phyloP scores from a whole-genome alignment of 2,888 invertebrate genomes.

The Tipula vernalis region DNA sequence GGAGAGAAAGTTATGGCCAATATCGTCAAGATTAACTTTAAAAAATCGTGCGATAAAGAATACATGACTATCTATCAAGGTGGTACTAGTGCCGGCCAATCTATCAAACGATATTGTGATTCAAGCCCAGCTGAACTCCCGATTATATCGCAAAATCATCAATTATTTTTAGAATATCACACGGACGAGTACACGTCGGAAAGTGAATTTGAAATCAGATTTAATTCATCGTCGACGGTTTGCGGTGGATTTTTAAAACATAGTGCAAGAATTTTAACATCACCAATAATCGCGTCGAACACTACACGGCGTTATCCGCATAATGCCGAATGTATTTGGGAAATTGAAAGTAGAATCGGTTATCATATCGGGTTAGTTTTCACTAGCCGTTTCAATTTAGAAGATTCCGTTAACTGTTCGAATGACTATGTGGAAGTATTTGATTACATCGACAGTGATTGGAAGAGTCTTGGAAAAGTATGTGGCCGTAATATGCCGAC shows the following conservation, averaged over 20 bases:
- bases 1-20: conserved; percentile 33
- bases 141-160: conserved; percentile 31
- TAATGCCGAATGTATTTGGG: conserved; percentile 72
- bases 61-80: conserved; percentile 44
- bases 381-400: conserved; percentile 58
- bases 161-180: conserved; percentile 57
- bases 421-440: conserved; percentile 64
- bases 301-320: conserved; percentile 44
- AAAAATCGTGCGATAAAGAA: conserved; percentile 42
- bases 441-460: conserved; percentile 39
- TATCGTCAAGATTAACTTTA: conserved; percentile 41
- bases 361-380: conserved; percentile 57
- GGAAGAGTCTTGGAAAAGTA: conserved; percentile 37
- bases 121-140: conserved; percentile 17
- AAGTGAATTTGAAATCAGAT: conserved; percentile 26
- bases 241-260: conserved; percentile 56
- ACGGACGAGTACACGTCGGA: conserved; percentile 31
- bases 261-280: conserved; percentile 24
- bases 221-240: conserved; percentile 32
- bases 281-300: conserved; percentile 46
- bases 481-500: conserved; percentile 56
- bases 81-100: conserved; percentile 34
- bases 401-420: conserved; percentile 51
- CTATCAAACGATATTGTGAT: conserved; percentile 48
- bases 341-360: conserved; percentile 48